A percentile compares a stretch with the other conserved stretches of the same genome.
These are phyloP conservation scores for Cyanoderma ruficeps DNA, from an alignment of 2,113 vertebrate species.

Conservation along the genomic window DNA sequence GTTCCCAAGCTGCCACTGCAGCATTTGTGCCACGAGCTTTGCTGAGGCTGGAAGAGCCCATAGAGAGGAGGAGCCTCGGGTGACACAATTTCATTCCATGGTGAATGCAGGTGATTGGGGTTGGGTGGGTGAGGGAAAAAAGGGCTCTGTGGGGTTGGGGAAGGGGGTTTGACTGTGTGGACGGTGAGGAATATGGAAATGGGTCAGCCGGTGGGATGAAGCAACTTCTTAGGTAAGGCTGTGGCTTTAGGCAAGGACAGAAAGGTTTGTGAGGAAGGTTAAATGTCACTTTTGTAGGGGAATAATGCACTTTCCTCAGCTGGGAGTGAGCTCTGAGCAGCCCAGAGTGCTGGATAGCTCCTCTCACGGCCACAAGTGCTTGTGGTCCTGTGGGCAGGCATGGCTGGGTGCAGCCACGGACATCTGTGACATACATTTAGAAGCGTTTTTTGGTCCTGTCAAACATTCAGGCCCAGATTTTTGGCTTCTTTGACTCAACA, in stretches of 20 bases:
- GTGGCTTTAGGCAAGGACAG: background rate
- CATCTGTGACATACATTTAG: background rate
- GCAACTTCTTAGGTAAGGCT: background rate
- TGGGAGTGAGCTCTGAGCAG: background rate
- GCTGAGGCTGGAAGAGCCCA: background rate
- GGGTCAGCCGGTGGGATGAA: no score
- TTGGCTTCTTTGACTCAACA: background rate
- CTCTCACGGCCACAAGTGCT: background rate
- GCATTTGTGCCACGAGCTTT: background rate
- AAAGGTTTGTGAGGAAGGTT: background rate
- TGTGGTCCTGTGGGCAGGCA: background rate
- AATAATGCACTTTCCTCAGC: background rate
- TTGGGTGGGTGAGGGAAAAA: background rate
- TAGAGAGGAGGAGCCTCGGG: background rate
- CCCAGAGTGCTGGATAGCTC: background rate
- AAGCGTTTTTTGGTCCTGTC: background rate
- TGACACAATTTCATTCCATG: rapidly evolving
- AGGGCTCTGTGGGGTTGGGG: rapidly evolving
- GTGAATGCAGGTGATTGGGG: background rate
- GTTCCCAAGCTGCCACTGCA: background rate
- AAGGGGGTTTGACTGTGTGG: rapidly evolving
- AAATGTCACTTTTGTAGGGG: background rate
- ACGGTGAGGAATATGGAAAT: rapidly evolving
- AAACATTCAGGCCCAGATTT: background rate
- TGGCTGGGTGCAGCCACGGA: background rate